Evolutionary conservation across 2,888 invertebrate genomes (phyloP).

Genomic region (Callimorpha dominula): DNA sequence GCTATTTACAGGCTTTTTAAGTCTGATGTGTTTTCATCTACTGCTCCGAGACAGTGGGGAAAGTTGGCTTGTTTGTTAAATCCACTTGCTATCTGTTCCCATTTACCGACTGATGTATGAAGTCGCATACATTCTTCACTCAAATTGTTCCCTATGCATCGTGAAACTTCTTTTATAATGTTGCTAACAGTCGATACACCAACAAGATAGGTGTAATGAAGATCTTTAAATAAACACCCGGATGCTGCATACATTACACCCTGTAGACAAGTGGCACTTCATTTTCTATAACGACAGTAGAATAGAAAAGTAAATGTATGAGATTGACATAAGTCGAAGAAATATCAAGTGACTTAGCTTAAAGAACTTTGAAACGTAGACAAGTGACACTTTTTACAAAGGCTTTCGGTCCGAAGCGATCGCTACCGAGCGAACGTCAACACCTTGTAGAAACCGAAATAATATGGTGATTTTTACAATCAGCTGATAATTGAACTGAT

Average conservation of each 20-base stretch:
- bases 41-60: not conserved
- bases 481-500: too few species aligned
- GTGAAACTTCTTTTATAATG: constrained; percentile 32
- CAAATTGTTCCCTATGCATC: constrained; percentile 27
- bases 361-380: too few species aligned
- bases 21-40: not conserved
- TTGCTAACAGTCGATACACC: constrained; percentile 40
- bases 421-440: too few species aligned
- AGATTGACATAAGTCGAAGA: not conserved
- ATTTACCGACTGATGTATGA: constrained; percentile 17
- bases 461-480: too few species aligned
- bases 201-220: constrained; percentile 39
- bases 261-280: too few species aligned
- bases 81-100: constrained; percentile 9
- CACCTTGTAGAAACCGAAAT: too few species aligned
- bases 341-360: too few species aligned
- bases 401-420: too few species aligned
- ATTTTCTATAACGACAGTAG: too few species aligned
- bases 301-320: not conserved
- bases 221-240: constrained; percentile 40
- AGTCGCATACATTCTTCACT: constrained; percentile 36
- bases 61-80: constrained; percentile 5
- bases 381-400: too few species aligned
- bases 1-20: not conserved
- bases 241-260: constrained; percentile 31